A percentile compares a stretch with the other conserved stretches of the same genome.
Evolutionary conservation across 2,797 vertebrate genomes (phyloP).

Genomic region (Sphenodon punctatus): DNA sequence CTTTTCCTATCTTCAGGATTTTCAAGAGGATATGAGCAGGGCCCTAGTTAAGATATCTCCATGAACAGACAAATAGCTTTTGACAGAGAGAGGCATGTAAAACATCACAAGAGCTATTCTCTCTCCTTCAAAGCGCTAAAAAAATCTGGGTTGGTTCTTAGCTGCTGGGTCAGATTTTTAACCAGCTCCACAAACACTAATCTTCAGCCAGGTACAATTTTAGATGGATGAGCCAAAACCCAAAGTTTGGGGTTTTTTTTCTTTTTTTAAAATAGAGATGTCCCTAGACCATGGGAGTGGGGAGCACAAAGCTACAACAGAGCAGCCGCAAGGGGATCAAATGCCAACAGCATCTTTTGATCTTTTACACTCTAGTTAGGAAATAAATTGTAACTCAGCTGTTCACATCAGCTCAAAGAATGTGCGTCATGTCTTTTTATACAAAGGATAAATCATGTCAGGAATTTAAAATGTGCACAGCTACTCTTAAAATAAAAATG

Average conservation of each 20-base stretch:
- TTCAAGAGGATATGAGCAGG: background rate
- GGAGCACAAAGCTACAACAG: background rate
- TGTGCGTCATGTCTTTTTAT: background rate
- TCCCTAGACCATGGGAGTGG: background rate
- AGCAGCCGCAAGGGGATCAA: background rate
- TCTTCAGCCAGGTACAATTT: background rate
- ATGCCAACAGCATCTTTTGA: background rate
- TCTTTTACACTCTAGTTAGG: background rate
- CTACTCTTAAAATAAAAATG: background rate
- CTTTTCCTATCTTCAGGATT: background rate
- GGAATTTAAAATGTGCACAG: background rate
- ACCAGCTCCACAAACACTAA: background rate
- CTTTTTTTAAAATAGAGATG: background rate
- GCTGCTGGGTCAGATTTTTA: background rate
- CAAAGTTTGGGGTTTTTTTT: background rate
- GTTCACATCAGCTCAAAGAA: background rate
- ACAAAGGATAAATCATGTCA: background rate
- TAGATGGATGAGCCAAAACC: background rate
- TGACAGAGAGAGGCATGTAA: background rate
- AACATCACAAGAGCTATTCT: background rate
- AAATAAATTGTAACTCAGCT: background rate
- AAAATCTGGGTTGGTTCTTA: background rate
- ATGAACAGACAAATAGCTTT: background rate
- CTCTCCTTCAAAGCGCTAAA: background rate
- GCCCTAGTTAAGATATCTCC: background rate